phyloP scores from a whole-genome alignment of 2,888 invertebrate species.

The Stenurella melanura region DNA sequence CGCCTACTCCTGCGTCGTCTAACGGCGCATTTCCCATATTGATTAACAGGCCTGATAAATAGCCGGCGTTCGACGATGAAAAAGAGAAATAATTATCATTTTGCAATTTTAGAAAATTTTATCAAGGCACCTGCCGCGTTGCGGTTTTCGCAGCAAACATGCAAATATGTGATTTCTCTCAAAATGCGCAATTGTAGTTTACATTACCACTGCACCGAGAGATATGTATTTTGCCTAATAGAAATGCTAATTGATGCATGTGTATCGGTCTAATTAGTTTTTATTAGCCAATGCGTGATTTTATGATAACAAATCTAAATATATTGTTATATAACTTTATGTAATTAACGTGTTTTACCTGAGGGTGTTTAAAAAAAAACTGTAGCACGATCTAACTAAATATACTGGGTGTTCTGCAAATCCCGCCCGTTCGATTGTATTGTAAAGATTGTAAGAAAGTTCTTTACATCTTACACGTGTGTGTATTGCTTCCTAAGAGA shows the following conservation, averaged over 20 bases:
- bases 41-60: constrained; percentile 31
- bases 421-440: no score
- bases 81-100: constrained; percentile 24
- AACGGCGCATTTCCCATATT: constrained; percentile 28
- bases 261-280: constrained; percentile 18
- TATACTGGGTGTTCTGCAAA: no score
- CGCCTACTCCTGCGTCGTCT: constrained; percentile 19
- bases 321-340: background rate
- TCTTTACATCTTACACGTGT: no score
- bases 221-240: background rate
- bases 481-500: no score
- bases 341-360: background rate
- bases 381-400: no score
- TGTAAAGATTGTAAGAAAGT: no score
- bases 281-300: constrained; percentile 1
- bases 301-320: constrained; percentile 1
- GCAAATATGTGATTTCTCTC: constrained; percentile 31
- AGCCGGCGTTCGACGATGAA: constrained; percentile 14
- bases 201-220: background rate
- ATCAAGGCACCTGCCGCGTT: constrained; percentile 8
- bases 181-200: constrained; percentile 14
- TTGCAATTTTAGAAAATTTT: constrained; percentile 16
- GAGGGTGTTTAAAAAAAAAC: background rate
- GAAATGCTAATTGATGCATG: constrained; percentile 4
- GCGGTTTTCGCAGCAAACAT: constrained; percentile 10